Evolutionary conservation across 2,888 invertebrate genomes (phyloP).

Genomic region (Ganaspis brasiliensis): DNA sequence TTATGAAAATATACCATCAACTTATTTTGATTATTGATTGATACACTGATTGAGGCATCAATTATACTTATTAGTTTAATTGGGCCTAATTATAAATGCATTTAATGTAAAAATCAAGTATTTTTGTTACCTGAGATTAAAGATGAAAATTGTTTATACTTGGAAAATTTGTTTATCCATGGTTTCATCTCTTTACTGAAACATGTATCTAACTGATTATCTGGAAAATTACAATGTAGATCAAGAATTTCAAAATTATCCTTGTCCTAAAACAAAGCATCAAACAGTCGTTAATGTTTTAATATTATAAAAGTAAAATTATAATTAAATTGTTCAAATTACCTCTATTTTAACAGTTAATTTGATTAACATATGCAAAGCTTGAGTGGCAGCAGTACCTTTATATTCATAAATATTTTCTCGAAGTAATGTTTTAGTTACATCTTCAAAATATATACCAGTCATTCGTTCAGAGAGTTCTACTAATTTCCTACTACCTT

Average conservation of each 20-base stretch:
- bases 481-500: conserved; percentile 47
- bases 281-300: background rate
- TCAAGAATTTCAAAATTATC: conserved; percentile 56
- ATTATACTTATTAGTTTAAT: background rate
- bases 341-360: conserved; percentile 65
- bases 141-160: conserved; percentile 63
- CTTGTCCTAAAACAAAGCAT: conserved; percentile 45
- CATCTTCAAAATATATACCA: conserved; percentile 64
- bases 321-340: background rate
- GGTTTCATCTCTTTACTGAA: conserved; percentile 63
- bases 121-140: conserved; percentile 67
- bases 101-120: too few species aligned
- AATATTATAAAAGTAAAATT: background rate
- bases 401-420: conserved; percentile 63
- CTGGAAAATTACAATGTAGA: conserved; percentile 63
- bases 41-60: background rate
- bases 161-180: conserved; percentile 63
- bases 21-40: too few species aligned
- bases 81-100: too few species aligned
- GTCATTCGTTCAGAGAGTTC: conserved; percentile 53
- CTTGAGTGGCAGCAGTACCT: conserved; percentile 58
- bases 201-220: conserved; percentile 53
- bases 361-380: conserved; percentile 58
- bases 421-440: conserved; percentile 63
- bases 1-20: too few species aligned